These are phyloP conservation scores for Periphyllus acericola DNA, from an alignment of 2,888 invertebrate genomes.

Conservation along the genomic window DNA sequence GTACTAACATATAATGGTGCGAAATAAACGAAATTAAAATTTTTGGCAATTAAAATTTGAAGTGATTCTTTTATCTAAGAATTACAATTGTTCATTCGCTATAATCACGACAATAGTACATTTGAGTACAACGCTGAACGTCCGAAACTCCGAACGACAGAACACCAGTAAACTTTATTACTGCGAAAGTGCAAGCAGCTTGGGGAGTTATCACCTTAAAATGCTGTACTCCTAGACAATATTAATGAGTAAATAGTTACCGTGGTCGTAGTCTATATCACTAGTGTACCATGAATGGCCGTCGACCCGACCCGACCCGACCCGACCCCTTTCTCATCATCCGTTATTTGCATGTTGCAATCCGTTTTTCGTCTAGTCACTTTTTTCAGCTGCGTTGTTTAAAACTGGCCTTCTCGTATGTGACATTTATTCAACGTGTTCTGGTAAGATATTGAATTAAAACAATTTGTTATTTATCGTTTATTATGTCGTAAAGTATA, in stretches of 20 bases:
- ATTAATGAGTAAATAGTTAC: conserved; percentile 3
- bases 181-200: too few species aligned
- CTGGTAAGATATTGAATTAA: conserved; percentile 39
- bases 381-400: conserved; percentile 49
- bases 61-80: too few species aligned
- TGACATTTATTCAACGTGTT: conserved; percentile 16
- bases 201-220: background rate
- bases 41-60: background rate
- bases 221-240: conserved; percentile 46
- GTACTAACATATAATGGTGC: too few species aligned
- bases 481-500: background rate
- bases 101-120: too few species aligned
- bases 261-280: conserved; percentile 22
- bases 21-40: too few species aligned
- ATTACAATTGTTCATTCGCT: background rate
- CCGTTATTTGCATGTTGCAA: conserved; percentile 52
- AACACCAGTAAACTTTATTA: too few species aligned
- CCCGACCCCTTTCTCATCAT: conserved; percentile 43
- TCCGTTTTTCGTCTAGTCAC: conserved; percentile 61
- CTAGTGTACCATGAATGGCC: conserved; percentile 51
- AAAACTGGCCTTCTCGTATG: background rate
- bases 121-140: too few species aligned
- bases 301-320: conserved; percentile 50
- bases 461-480: background rate
- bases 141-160: too few species aligned